Evolutionary conservation across 2,113 vertebrate species (phyloP), one percentile per base, ranked within the genome.

Genomic region (Procavia capensis): DNA sequence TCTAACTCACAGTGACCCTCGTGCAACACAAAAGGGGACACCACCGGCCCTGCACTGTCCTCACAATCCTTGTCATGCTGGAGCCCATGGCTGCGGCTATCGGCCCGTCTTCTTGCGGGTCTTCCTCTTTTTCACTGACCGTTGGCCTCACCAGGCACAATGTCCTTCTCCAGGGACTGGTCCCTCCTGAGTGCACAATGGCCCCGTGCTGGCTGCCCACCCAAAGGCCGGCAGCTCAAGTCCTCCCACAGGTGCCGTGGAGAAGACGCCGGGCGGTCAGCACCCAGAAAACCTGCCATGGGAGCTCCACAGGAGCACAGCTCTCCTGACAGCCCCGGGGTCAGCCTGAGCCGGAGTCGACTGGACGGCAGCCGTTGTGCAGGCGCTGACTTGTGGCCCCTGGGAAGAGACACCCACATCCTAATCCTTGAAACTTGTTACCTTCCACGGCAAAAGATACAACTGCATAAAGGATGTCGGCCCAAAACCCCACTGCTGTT

Each of bases 391-490:
- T 0, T 0, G 36, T 4, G 14, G 29, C 34, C 50, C 57, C 57
- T 59, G 29, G 9, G 43, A 31, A 29, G 39, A 34, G 0, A 5
- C 0, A 2, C 19, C 63, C 17, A 11, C 0, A 0, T 8, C 14
- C 43, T 14, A 22, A 24, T 14, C 24, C 59, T 41, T 9, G 0
- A 66, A 47, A 5, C 57, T 50, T 6, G 27, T 17, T 0, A 36
- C 39, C 24, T 63, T 24, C 9, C 0, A 9, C 0, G 16, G 19
- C 41, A 66, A 63, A n/a, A 13, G 3, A 24, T 29, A 31, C 11
- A 25, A 66, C 24, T 31, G 64, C 64, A 9, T 16, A 16, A 54
- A 54, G 50, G 50, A 54, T 54, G n/a, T n/a, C n/a, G n/a, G n/a
- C n/a, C n/a, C n/a, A n/a, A n/a, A n/a, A n/a, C n/a, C n/a, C 50